phyloP scores from a whole-genome alignment of 2,113 vertebrate species.

The Phrynosoma platyrhinos region DNA sequence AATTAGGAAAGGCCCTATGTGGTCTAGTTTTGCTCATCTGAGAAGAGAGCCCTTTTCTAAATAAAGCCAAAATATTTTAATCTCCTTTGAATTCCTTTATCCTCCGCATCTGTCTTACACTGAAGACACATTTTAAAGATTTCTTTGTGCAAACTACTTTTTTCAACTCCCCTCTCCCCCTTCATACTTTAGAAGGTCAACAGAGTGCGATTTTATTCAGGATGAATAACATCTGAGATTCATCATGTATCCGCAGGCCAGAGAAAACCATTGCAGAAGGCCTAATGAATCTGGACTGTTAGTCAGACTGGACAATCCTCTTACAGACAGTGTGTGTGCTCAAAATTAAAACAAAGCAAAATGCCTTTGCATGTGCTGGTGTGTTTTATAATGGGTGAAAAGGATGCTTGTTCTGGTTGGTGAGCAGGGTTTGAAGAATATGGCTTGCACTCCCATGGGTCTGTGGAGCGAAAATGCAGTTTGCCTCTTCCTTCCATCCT shows the following conservation, averaged over 20 bases:
- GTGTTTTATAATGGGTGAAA: background rate
- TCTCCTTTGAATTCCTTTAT: slow-evolving; percentile 74
- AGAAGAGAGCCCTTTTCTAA: slow-evolving; percentile 66
- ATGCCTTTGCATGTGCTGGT: slow-evolving; percentile 42
- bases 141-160: slow-evolving; percentile 74
- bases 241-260: slow-evolving; percentile 68
- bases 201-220: slow-evolving; percentile 61
- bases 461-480: background rate
- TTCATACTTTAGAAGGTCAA: slow-evolving; percentile 69
- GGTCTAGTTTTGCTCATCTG: slow-evolving; percentile 59
- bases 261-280: slow-evolving; percentile 72
- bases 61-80: slow-evolving; percentile 74
- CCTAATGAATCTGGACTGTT: slow-evolving; percentile 67
- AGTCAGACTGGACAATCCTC: slow-evolving; percentile 60
- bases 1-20: slow-evolving; percentile 54
- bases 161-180: slow-evolving; percentile 17
- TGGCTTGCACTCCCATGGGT: background rate
- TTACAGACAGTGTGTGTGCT: slow-evolving; percentile 10
- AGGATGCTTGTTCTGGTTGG: background rate
- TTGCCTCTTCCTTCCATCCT: background rate
- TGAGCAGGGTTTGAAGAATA: background rate
- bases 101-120: slow-evolving; percentile 68
- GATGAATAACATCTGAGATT: slow-evolving; percentile 74
- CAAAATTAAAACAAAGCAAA: slow-evolving; percentile 38
- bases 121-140: slow-evolving; percentile 70